Evolutionary conservation across 2,113 vertebrate genomes (phyloP).

Genomic region (Campylorhamphus procurvoides): DNA sequence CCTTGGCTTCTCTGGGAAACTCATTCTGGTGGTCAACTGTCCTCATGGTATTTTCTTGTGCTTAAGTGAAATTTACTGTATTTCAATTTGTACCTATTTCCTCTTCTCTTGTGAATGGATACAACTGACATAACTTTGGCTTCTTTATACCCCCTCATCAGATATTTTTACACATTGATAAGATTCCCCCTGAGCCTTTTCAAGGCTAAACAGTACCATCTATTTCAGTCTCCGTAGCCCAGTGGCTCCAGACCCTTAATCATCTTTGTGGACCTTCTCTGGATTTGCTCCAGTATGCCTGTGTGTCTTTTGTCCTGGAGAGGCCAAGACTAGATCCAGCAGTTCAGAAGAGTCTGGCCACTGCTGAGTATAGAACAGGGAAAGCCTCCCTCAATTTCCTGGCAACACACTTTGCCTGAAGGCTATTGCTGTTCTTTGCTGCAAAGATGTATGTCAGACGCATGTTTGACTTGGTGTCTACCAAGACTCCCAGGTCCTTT

Average conservation of each 20-base stretch:
- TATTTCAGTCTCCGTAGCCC: not conserved
- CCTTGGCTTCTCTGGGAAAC: not conserved
- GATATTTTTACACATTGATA: not conserved
- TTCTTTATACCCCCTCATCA: not conserved
- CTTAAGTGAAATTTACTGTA: not conserved
- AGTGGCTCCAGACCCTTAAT: not conserved
- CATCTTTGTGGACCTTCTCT: not conserved
- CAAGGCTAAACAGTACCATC: not conserved
- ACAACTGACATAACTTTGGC: not conserved
- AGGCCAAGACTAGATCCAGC: not conserved
- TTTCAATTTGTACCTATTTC: not conserved
- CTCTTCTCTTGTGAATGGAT: not conserved
- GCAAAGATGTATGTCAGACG: not conserved
- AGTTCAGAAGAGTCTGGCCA: not conserved
- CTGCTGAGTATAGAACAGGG: not conserved
- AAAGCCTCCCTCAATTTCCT: not conserved
- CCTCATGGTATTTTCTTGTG: not conserved
- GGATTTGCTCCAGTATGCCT: not conserved
- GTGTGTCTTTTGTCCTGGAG: not conserved
- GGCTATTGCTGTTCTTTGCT: not conserved
- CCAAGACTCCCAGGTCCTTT: not conserved
- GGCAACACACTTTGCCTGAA: not conserved
- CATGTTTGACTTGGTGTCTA: not conserved
- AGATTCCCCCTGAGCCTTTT: not conserved
- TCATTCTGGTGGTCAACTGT: not conserved